These are phyloP conservation scores for Tetragonisca angustula DNA, from an alignment of 2,888 invertebrate species.

Conservation along the genomic window DNA sequence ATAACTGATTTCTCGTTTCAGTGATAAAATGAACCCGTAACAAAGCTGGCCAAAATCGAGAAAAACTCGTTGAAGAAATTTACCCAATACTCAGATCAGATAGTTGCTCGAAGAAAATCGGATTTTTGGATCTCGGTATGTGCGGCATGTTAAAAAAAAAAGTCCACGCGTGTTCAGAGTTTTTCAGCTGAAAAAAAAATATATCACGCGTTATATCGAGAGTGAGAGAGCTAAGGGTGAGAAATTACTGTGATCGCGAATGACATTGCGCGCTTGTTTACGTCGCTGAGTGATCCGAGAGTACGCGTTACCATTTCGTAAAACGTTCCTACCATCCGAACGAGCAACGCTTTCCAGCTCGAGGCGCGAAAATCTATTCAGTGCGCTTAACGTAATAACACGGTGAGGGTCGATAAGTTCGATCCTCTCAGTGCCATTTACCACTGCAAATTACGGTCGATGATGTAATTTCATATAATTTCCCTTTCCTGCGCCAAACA, in stretches of 20 bases:
- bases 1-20: too few relatives aligned
- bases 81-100: too few relatives aligned
- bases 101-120: too few relatives aligned
- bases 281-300: background rate
- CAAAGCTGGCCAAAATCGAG: too few relatives aligned
- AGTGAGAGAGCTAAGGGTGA: too few relatives aligned
- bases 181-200: background rate
- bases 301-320: background rate
- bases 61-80: too few relatives aligned
- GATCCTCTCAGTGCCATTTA: slow-evolving; percentile 4
- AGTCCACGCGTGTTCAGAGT: too few relatives aligned
- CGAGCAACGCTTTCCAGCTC: background rate
- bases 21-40: too few relatives aligned
- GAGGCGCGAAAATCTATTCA: background rate
- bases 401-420: slow-evolving; percentile 6
- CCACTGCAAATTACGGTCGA: slow-evolving; percentile 24
- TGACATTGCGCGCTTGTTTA: background rate
- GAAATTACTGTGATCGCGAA: background rate
- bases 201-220: background rate
- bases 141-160: too few relatives aligned
- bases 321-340: background rate
- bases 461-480: slow-evolving; percentile 47
- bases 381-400: slow-evolving; percentile 3
- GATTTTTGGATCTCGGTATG: too few relatives aligned
- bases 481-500: slow-evolving; percentile 6